phyloP scores from a whole-genome alignment of 2,888 invertebrate genomes.

The Platypus cylindrus region DNA sequence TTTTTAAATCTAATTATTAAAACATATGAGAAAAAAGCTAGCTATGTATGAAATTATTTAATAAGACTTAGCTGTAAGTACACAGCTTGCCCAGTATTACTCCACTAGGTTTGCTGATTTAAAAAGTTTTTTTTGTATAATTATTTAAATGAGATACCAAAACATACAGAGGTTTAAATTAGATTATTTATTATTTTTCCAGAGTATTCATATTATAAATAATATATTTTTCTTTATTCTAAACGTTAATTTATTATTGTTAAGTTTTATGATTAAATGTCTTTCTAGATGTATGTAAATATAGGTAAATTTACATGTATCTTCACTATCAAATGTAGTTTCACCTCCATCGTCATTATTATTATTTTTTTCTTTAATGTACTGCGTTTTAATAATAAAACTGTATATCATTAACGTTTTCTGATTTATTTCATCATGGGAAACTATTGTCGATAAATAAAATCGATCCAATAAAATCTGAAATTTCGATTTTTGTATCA shows the following conservation, averaged over 20 bases:
- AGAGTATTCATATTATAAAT: constrained; percentile 37
- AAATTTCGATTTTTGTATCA: too few species aligned
- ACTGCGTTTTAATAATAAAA: neutral
- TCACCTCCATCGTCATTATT: too few species aligned
- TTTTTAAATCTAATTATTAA: too few species aligned
- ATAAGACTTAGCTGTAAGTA: too few species aligned
- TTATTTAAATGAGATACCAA: constrained; percentile 11
- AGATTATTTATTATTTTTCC: constrained; percentile 26
- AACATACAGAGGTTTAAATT: constrained; percentile 14
- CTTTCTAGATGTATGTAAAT: constrained; percentile 2
- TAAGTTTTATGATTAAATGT: constrained; percentile 22
- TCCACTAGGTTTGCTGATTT: constrained; percentile 2
- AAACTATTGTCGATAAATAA: too few species aligned
- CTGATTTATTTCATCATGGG: too few species aligned
- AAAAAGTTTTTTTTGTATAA: constrained; percentile 6
- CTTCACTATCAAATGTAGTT: too few species aligned
- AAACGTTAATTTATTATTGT: constrained; percentile 25
- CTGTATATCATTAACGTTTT: neutral
- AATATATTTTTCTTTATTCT: constrained; percentile 22
- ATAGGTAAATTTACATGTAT: neutral
- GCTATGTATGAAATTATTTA: neutral
- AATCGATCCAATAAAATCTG: too few species aligned
- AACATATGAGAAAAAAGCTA: too few species aligned
- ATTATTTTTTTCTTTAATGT: neutral
- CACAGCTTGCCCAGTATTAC: too few species aligned